Evolutionary conservation across 2,888 invertebrate species (phyloP).

Genomic region (Crossocerus cetratus): DNA sequence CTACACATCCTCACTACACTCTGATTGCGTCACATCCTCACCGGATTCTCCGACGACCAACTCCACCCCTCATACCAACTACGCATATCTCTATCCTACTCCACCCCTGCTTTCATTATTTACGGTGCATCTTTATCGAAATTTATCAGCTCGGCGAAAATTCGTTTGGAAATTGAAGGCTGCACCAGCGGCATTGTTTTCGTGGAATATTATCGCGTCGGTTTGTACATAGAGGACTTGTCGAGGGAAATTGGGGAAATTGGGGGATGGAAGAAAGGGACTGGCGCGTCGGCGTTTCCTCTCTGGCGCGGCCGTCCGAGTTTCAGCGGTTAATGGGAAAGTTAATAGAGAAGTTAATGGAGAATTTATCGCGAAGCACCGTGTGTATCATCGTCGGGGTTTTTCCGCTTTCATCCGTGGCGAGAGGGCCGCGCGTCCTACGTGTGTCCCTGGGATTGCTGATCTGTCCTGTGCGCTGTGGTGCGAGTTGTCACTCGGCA

Average conservation of each 20-base stretch:
- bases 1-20: conserved; percentile 12
- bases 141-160: conserved; percentile 13
- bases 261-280: not conserved
- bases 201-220: not conserved
- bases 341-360: conserved; percentile 48
- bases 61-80: not conserved
- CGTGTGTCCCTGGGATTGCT: conserved; percentile 12
- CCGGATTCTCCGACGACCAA: not conserved
- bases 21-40: conserved; percentile 23
- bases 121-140: conserved; percentile 29
- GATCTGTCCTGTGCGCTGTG: conserved; percentile 35
- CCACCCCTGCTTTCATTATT: too few species aligned
- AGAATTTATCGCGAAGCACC: conserved; percentile 37
- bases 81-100: too few species aligned
- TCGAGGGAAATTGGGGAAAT: not conserved
- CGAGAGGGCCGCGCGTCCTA: conserved; percentile 11
- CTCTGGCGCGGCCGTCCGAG: not conserved
- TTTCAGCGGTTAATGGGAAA: conserved; percentile 33
- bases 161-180: not conserved
- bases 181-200: too few species aligned
- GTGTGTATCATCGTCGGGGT: conserved; percentile 34
- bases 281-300: not conserved
- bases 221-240: not conserved
- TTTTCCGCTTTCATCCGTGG: conserved; percentile 55
- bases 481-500: conserved; percentile 34